These are phyloP conservation scores for Aix galericulata DNA, from an alignment of 2,113 vertebrate species.

Conservation along the genomic window DNA sequence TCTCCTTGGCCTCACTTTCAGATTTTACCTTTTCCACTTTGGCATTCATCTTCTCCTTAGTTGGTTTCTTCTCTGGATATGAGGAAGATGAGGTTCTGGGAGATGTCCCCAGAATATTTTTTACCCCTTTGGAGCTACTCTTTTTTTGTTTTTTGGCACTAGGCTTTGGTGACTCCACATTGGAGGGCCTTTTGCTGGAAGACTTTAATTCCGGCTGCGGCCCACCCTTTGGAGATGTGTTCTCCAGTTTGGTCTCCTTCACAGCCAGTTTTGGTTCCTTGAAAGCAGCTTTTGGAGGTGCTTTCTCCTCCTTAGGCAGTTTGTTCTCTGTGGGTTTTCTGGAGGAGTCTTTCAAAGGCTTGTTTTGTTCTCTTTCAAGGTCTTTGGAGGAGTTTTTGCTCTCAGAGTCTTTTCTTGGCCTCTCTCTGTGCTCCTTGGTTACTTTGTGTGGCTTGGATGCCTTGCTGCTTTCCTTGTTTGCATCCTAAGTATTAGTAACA, in stretches of 20 bases:
- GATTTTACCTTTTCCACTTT: constrained; percentile 87
- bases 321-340: constrained; percentile 91
- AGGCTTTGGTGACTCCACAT: constrained; percentile 92
- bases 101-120: constrained; percentile 84
- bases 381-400: constrained; percentile 89
- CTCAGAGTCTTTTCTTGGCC: constrained; percentile 95
- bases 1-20: constrained; percentile 88
- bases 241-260: constrained; percentile 95
- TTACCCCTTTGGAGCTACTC: constrained; percentile 86
- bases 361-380: constrained; percentile 84
- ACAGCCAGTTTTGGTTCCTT: constrained; percentile 96
- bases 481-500: constrained; percentile 73
- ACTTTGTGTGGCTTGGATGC: constrained; percentile 92
- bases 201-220: constrained; percentile 85
- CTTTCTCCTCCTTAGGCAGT: constrained; percentile 91
- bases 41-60: constrained; percentile 87
- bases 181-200: constrained; percentile 89
- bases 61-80: constrained; percentile 88
- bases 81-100: constrained; percentile 87
- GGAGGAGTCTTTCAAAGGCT: constrained; percentile 78
- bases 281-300: constrained; percentile 92
- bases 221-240: constrained; percentile 92
- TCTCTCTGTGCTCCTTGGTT: constrained; percentile 94
- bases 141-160: constrained; percentile 95
- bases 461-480: constrained; percentile 84